Evolutionary conservation across 2,888 invertebrate genomes (phyloP).

Genomic region (Hyles lineata): DNA sequence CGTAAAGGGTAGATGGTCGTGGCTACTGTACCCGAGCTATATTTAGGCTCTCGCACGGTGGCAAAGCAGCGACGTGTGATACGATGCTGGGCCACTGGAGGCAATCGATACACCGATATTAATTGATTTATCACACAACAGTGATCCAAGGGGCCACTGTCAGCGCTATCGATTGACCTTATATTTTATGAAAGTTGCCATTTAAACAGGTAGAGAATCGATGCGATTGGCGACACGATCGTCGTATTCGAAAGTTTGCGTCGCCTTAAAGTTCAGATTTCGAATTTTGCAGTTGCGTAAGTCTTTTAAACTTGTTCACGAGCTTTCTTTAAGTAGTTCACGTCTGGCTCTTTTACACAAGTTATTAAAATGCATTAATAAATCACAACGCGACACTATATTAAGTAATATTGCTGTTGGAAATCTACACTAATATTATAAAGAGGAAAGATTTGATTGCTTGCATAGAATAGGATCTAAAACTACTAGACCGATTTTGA

Average conservation of each 20-base stretch:
- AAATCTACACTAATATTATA: no score
- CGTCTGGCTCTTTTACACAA: neutral
- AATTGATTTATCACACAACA: constrained; percentile 67
- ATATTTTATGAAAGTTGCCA: constrained; percentile 57
- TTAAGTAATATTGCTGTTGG: neutral
- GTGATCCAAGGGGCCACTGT: constrained; percentile 61
- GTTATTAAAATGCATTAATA: neutral
- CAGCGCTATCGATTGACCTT: constrained; percentile 56
- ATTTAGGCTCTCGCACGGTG: constrained; percentile 56
- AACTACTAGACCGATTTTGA: no score
- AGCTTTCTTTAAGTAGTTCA: constrained; percentile 12
- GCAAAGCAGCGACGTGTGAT: constrained; percentile 68
- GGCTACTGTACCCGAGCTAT: constrained; percentile 52
- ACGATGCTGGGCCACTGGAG: constrained; percentile 61
- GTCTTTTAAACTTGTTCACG: constrained; percentile 50
- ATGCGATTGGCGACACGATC: constrained; percentile 37
- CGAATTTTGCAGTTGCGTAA: constrained; percentile 50
- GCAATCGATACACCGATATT: constrained; percentile 65
- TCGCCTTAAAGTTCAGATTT: constrained; percentile 44
- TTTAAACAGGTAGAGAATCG: constrained; percentile 48
- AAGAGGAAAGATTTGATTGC: no score
- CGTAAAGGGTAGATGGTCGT: constrained; percentile 13
- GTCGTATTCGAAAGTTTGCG: constrained; percentile 53
- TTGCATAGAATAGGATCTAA: no score
- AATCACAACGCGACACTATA: neutral